Percentiles rank a stretch among this genome's conserved stretches.
These are phyloP conservation scores for Halictus quadricinctus DNA, from an alignment of 2,888 invertebrate species.

Conservation along the genomic window DNA sequence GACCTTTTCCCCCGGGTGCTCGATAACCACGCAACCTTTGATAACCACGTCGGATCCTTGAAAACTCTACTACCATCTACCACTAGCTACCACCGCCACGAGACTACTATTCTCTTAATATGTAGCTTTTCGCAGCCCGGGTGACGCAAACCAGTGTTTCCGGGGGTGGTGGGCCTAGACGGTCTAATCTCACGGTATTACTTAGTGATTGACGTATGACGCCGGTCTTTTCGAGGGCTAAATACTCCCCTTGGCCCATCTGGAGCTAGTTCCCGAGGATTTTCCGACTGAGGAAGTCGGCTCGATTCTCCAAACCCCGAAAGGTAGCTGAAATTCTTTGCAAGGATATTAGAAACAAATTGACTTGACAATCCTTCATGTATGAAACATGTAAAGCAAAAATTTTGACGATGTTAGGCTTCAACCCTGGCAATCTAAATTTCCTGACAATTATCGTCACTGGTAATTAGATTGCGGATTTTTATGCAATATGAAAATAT, in stretches of 20 bases:
- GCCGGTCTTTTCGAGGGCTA: slow-evolving; percentile 52
- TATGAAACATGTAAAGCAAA: no score
- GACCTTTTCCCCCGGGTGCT: slow-evolving; percentile 60
- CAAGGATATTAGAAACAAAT: no score
- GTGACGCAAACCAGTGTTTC: slow-evolving; percentile 28
- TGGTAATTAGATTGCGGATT: no score
- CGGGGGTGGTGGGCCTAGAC: slow-evolving; percentile 37
- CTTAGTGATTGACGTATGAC: slow-evolving; percentile 76
- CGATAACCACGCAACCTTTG: slow-evolving; percentile 56
- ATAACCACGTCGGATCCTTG: slow-evolving; percentile 30
- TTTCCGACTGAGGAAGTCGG: slow-evolving; percentile 53
- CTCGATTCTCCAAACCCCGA: background rate
- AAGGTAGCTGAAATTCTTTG: background rate
- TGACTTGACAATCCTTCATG: no score
- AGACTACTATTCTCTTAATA: slow-evolving; percentile 1
- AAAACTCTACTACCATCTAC: background rate
- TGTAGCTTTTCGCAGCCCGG: background rate
- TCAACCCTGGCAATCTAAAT: no score
- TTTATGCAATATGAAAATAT: no score
- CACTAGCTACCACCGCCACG: background rate
- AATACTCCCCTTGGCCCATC: slow-evolving; percentile 49
- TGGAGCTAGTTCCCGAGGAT: slow-evolving; percentile 51
- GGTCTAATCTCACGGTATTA: slow-evolving; percentile 77
- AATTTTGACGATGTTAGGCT: no score
- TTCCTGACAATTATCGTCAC: no score